Conservation (phyloP, 2,888 invertebrate species). For the Gerris lacustris region DNA sequence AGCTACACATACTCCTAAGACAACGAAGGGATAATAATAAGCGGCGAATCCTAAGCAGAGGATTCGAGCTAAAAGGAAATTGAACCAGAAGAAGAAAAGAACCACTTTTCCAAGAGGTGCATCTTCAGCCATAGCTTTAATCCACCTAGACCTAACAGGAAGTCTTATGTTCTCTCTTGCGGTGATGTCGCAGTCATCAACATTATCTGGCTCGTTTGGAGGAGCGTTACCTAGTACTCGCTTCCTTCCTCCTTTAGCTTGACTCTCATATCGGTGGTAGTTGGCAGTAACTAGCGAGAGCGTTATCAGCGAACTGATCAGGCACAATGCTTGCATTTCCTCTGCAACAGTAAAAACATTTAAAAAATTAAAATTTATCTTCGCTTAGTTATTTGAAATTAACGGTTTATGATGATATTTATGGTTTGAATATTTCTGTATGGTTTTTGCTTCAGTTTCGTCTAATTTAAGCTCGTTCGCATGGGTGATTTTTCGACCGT, state of each 20-base stretch:
- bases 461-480: too few relatives aligned
- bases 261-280: constrained; percentile 28
- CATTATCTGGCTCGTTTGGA: constrained; percentile 23
- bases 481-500: too few relatives aligned
- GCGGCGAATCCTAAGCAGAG: constrained; percentile 56
- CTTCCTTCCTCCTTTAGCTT: constrained; percentile 24
- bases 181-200: constrained; percentile 33
- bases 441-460: too few relatives aligned
- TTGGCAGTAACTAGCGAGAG: constrained; percentile 20
- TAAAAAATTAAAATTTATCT: neutral
- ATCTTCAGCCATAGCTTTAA: constrained; percentile 59
- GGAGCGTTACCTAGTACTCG: constrained; percentile 20
- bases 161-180: constrained; percentile 38
- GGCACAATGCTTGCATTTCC: constrained; percentile 20
- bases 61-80: constrained; percentile 58
- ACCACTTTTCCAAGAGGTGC: constrained; percentile 56
- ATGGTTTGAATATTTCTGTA: too few relatives aligned
- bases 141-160: constrained; percentile 29
- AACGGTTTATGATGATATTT: too few relatives aligned
- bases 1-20: constrained; percentile 41
- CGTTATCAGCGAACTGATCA: constrained; percentile 22
- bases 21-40: constrained; percentile 46
- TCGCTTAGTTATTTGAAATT: too few relatives aligned
- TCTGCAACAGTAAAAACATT: constrained; percentile 17
- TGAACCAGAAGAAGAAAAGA: constrained; percentile 63